phyloP scores from a whole-genome alignment of 2,888 invertebrate species.

The Diloba caeruleocephala region DNA sequence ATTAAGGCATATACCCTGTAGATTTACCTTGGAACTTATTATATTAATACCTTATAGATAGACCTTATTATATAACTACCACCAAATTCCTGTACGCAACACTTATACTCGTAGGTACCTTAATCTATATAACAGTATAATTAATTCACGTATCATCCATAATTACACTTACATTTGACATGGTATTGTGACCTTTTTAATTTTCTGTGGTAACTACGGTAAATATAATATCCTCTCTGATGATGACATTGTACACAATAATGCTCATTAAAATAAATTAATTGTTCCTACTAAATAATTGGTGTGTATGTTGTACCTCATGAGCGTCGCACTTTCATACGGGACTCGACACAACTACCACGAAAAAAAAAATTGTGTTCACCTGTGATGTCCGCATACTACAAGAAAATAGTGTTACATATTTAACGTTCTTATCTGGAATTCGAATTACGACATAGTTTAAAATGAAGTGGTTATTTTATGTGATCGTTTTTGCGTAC shows the following conservation, averaged over 20 bases:
- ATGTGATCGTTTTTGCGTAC: slow-evolving; percentile 71
- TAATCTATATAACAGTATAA: no score
- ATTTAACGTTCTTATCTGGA: slow-evolving; percentile 13
- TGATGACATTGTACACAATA: slow-evolving; percentile 59
- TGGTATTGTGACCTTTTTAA: slow-evolving; percentile 63
- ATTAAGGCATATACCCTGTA: no score
- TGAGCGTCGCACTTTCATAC: slow-evolving; percentile 48
- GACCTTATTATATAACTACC: no score
- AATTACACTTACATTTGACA: slow-evolving; percentile 10
- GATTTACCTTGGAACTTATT: no score
- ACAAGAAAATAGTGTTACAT: slow-evolving; percentile 12
- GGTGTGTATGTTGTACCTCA: slow-evolving; percentile 18
- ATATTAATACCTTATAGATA: no score
- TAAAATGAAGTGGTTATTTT: slow-evolving; percentile 79
- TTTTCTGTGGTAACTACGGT: slow-evolving; percentile 50
- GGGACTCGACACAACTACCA: slow-evolving; percentile 31
- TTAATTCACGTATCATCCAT: no score
- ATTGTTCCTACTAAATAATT: slow-evolving; percentile 55
- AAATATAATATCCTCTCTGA: slow-evolving; percentile 59
- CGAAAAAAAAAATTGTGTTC: slow-evolving; percentile 30
- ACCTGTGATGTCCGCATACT: slow-evolving; percentile 9
- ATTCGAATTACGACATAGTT: slow-evolving; percentile 14
- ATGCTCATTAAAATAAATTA: slow-evolving; percentile 57
- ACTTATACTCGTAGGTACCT: no score
- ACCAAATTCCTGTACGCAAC: no score